Percentiles rank a stretch among this genome's conserved stretches.
Evolutionary conservation across 2,797 vertebrate species (phyloP).

Genomic region (Propithecus perrieri): DNA sequence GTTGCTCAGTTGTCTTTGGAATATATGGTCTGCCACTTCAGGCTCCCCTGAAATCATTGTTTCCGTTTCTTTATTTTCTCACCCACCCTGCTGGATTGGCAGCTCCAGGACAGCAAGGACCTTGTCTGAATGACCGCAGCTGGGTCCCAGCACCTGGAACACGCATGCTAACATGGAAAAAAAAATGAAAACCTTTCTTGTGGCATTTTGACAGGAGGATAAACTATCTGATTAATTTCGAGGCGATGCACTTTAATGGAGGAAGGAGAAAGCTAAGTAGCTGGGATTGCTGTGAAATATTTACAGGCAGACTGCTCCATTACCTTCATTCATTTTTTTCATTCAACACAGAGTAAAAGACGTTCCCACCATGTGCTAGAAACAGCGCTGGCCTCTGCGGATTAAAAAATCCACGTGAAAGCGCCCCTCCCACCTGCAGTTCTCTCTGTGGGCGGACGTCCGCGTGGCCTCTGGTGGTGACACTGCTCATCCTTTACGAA

Average conservation of each 20-base stretch:
- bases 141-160: background rate
- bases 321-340: background rate
- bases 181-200: too few relatives aligned
- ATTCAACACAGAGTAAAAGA: background rate
- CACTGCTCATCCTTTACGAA: too few relatives aligned
- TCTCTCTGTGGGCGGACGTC: background rate
- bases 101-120: background rate
- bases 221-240: background rate
- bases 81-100: background rate
- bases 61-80: background rate
- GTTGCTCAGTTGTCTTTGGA: too few relatives aligned
- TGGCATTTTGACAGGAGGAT: background rate
- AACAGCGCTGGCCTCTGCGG: background rate
- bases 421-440: accelerated
- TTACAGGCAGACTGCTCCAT: background rate
- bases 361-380: background rate
- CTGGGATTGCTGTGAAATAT: too few relatives aligned
- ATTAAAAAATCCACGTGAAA: background rate
- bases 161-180: background rate
- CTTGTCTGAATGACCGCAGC: background rate
- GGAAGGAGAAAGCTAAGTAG: background rate
- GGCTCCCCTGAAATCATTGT: background rate
- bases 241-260: background rate
- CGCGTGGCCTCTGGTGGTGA: background rate
- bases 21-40: background rate